phyloP scores from a whole-genome alignment of 2,113 vertebrate genomes.

The Protomyctophum bolini region DNA sequence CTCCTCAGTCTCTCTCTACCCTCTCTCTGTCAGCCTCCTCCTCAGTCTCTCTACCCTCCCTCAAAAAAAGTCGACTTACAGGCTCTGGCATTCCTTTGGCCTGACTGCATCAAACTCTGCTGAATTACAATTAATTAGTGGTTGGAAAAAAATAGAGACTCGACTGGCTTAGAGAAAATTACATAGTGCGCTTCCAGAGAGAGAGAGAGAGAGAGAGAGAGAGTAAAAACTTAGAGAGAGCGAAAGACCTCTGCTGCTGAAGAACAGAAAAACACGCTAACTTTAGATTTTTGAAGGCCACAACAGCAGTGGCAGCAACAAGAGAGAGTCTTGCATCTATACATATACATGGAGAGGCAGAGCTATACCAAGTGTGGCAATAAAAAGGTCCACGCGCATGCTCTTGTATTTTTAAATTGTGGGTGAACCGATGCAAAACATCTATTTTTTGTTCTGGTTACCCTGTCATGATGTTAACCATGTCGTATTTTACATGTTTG shows the following conservation, averaged over 20 bases:
- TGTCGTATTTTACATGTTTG: too few relatives aligned
- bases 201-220: conserved; percentile 60
- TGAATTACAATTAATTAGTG: conserved; percentile 81
- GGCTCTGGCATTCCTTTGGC: conserved; percentile 77
- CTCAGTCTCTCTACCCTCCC: too few relatives aligned
- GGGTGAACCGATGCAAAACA: neutral
- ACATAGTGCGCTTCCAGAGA: conserved; percentile 75
- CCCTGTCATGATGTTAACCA: neutral
- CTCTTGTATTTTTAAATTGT: too few relatives aligned
- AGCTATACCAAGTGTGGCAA: neutral
- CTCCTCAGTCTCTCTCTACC: too few relatives aligned
- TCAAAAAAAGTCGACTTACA: conserved; percentile 61
- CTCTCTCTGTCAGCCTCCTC: too few relatives aligned
- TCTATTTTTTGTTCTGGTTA: neutral
- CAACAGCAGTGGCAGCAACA: neutral
- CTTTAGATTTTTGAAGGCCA: conserved; percentile 21
- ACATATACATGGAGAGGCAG: neutral
- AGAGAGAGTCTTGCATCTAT: conserved; percentile 14
- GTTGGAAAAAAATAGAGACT: conserved; percentile 81
- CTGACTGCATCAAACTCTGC: conserved; percentile 77
- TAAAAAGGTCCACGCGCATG: too few relatives aligned
- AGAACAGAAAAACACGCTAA: conserved; percentile 56
- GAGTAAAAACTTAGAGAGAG: conserved; percentile 64
- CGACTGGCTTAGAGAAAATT: conserved; percentile 78
- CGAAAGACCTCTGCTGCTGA: conserved; percentile 62